A percentile compares a stretch with the other conserved stretches of the same genome.
phyloP scores from a whole-genome alignment of 2,888 invertebrate species.

The Rhodophaea formosa region DNA sequence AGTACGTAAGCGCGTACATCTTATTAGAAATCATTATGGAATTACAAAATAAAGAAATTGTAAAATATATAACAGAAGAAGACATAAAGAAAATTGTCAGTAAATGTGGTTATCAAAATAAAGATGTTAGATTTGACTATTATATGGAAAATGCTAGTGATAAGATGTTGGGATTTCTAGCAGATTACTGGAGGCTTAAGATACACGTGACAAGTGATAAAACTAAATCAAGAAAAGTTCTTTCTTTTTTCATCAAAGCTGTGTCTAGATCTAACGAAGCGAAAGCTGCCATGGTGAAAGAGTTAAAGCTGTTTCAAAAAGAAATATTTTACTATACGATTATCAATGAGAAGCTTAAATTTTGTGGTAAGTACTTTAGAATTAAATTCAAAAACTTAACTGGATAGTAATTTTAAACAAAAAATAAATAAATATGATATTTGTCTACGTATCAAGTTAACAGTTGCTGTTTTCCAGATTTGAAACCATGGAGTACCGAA shows the following conservation, averaged over 20 bases:
- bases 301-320: constrained; percentile 58
- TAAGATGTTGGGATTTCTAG: constrained; percentile 67
- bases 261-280: constrained; percentile 56
- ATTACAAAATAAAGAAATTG: constrained; percentile 12
- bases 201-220: constrained; percentile 37
- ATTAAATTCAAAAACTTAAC: background rate
- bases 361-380: constrained; percentile 46
- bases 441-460: constrained; percentile 6
- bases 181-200: constrained; percentile 68
- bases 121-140: constrained; percentile 42
- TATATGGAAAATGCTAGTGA: constrained; percentile 54
- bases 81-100: constrained; percentile 49
- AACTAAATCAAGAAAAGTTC: constrained; percentile 30
- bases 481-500: constrained; percentile 59
- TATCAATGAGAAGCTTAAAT: constrained; percentile 50
- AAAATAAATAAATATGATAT: too few relatives aligned
- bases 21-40: background rate
- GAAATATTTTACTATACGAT: constrained; percentile 58
- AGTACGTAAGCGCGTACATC: background rate
- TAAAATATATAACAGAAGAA: constrained; percentile 41
- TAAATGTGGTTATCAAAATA: constrained; percentile 35
- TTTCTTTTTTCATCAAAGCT: constrained; percentile 63
- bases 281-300: constrained; percentile 63
- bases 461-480: constrained; percentile 33
- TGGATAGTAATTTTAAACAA: too few relatives aligned